These are phyloP conservation scores for Akabosia matsudoensis DNA, from an alignment of 1,140 invertebrate genomes.

Conservation along the genomic window DNA sequence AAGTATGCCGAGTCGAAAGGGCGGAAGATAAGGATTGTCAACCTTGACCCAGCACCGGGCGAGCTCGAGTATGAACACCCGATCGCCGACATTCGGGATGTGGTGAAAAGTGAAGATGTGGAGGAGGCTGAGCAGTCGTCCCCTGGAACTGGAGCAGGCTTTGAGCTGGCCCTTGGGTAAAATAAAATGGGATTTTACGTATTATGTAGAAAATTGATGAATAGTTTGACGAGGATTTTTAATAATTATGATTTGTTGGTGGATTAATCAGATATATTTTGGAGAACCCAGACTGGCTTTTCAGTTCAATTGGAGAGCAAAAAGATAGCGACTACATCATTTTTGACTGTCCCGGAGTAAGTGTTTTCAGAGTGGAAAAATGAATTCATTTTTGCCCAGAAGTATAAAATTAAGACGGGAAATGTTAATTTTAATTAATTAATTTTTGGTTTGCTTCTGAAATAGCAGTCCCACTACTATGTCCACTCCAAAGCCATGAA, in stretches of 20 bases:
- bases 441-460: too few species aligned
- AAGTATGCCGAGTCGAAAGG: conserved; percentile 38
- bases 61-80: conserved; percentile 25
- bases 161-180: conserved; percentile 35
- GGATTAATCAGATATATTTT: conserved; percentile 29
- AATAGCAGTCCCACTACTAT: conserved; percentile 12
- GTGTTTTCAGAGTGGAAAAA: too few species aligned
- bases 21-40: conserved; percentile 37
- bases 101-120: conserved; percentile 30
- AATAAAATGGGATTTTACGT: neutral
- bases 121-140: conserved; percentile 28
- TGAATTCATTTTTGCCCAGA: neutral
- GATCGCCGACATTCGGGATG: conserved; percentile 35
- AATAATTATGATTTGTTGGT: neutral
- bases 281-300: conserved; percentile 40
- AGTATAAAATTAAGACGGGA: neutral
- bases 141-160: conserved; percentile 33
- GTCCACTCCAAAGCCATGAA: conserved; percentile 32
- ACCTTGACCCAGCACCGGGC: conserved; percentile 29
- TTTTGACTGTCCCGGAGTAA: conserved; percentile 39
- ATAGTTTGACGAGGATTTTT: too few species aligned
- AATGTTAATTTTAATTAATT: neutral
- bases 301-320: conserved; percentile 30
- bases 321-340: conserved; percentile 37
- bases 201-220: too few species aligned